A percentile compares a stretch with the other conserved stretches of the same genome.
These are phyloP conservation scores for Hypsibius dujardini DNA, from an alignment of 1,140 invertebrate species.

Conservation along the genomic window DNA sequence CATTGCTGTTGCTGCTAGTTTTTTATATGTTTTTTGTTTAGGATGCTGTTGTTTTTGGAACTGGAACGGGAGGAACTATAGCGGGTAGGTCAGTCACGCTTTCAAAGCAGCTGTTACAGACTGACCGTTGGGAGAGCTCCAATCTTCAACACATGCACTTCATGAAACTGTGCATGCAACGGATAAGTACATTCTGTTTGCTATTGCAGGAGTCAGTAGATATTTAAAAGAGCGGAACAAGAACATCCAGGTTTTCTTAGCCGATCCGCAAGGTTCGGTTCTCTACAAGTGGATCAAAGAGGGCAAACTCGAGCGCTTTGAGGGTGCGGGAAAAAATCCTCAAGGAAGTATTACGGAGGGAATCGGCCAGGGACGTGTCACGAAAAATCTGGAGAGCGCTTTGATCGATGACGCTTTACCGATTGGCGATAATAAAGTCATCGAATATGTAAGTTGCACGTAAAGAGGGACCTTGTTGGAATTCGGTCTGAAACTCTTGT, in stretches of 20 bases:
- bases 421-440: neutral
- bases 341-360: slow-evolving; percentile 6
- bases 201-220: neutral
- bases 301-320: neutral
- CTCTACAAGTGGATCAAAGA: slow-evolving; percentile 16
- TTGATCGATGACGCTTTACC: neutral
- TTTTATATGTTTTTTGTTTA: too few species aligned
- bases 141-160: neutral
- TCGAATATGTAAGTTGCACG: neutral
- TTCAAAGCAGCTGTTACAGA: neutral
- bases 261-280: slow-evolving; percentile 8
- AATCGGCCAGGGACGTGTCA: slow-evolving; percentile 9
- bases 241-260: slow-evolving; percentile 11
- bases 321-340: neutral
- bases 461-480: too few species aligned
- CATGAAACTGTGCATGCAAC: neutral
- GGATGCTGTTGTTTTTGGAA: slow-evolving; percentile 25
- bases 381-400: slow-evolving; percentile 19
- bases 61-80: slow-evolving; percentile 27
- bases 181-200: neutral
- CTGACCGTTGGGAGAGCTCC: neutral
- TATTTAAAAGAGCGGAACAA: neutral
- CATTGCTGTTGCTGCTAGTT: too few species aligned
- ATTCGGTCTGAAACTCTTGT: too few species aligned
- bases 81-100: neutral